Evolutionary conservation across 2,888 invertebrate species (phyloP), one percentile per base, ranked within the genome.

Genomic region (Nomada goodeniana): DNA sequence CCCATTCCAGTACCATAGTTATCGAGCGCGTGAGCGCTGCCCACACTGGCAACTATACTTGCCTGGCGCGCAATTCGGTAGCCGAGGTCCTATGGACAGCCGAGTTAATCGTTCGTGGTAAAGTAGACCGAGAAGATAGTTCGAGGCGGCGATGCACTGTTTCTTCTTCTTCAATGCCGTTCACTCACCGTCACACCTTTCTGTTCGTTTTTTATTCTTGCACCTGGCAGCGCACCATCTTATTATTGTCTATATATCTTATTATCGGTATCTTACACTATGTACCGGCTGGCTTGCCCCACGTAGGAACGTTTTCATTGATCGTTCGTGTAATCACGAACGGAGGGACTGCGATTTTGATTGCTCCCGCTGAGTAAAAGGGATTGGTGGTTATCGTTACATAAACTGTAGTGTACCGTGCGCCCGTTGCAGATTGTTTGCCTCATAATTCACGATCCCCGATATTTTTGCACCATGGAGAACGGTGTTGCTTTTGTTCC

Each of bases 41-140:
- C 70, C 98, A 98, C 93, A 97, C 97, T 90, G 98, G 98, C 91
- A 98, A 98, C 94, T 98, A 98, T 93, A 98, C 98, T n/a, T 98
- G 98, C 94, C 96, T 97, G 72, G 98, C 98, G n/a, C 96, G 96
- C 67, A 98, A 98, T 94, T 96, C 97, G 36, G 98, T 98, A 18
- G 98, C 93, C 88, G 93, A 93, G 88, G 93, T 94, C 85, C 89
- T 90, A 70, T 92, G 93, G 90, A 94, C 94, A 79, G 94, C 94
- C 80, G 94, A 94, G 87, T 93, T 94, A 87, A 93, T 94, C 86
- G 94, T 94, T 88, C 93, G 94, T 93, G 94, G 94, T 94, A 93
- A 92, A 91, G 91, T 91, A 90, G 84, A 85, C 72, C 76, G 68
- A 68, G 60, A 47, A 18, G 11, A 47, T 18, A 47, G 26, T 29